Evolutionary conservation across 37 sponge, comb jelly and placozoan species (phyloP), one percentile per base, ranked within the genome.

Genomic region (Halisarca cf. caerulea): DNA sequence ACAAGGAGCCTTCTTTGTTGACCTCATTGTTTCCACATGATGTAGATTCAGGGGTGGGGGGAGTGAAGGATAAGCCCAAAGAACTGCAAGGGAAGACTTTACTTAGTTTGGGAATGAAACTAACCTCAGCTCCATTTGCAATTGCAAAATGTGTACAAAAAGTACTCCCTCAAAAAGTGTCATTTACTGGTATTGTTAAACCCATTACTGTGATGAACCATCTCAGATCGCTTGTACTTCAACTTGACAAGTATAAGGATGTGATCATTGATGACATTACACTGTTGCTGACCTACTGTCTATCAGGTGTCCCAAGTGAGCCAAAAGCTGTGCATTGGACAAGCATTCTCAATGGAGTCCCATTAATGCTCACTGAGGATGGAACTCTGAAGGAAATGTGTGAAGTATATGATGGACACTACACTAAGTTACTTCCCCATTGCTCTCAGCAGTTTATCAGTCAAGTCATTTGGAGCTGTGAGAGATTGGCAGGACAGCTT

Each of bases 311-410:
- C 15, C 45, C 20, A n/a, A 18, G 20, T 2, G 45, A 17, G 36
- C 2, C 72, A 9, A 32, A 38, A 18, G 7, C 5, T 39, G 5
- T 5, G 3, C 69, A 68, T 32, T 74, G 77, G 77, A 21, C 36
- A 7, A 44, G 18, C 2, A 24, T 21, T 38, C 28, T 90, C 11
- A 17, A 44, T 2, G 73, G 60, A 60, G 70, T 81, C 43, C 90
- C 90, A 21, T 78, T 90, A 18, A 39, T 90, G 25, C 32, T 90
- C 23, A 60, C 91, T 32, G 14, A 38, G 11, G 78, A 86, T 53
- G 82, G 78, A 32, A 20, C 28, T n/a, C 60, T 91, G 38, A 30
- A 71, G 58, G 38, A 28, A 18, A 36, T 36, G 32, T 25, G 66
- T 11, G 6, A 41, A 27, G 35, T 91, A 0, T 91, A 47, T 58